Evolutionary conservation across 2,113 vertebrate species (phyloP), one percentile per base, ranked within the genome.

Genomic region (Hucho hucho): DNA sequence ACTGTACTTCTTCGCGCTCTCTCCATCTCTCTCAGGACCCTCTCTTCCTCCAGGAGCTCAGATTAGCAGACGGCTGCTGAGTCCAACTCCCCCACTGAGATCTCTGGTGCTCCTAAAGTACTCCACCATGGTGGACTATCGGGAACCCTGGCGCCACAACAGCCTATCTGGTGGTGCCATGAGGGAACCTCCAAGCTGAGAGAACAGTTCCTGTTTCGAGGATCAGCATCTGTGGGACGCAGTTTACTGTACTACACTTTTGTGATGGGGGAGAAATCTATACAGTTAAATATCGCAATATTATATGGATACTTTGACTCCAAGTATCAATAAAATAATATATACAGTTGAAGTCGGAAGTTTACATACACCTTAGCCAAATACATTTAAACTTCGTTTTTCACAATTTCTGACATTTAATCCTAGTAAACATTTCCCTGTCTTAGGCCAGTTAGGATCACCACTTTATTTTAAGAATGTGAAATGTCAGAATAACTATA

Each of bases 11-110:
- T 43, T 43, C 9, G 9, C 24, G 64, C 26, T 64, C 37, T 73
- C 22, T 64, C 11, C 61, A 20, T 7, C 63, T 26, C 32, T 4
- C 18, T 7, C 32, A 26, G 63, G 46, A 6, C 24, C 14, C 73
- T 1, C 46, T 29, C 43, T 32, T 13, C 14, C 69, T 67, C 70
- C 73, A 70, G 25, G 77, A 86, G 79, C 65, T 72, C 47, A 74
- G 73, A 86, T 84, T 78, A 84, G 72, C 22, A 63, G 69, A 77
- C 24, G 73, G 83, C 78, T 80, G 83, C 74, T 79, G 81, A 77
- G 7, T 43, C 37, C 37, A 43, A 43, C 37, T 43, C 37, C 37
- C 37, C 6, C 37, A 7, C 76, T 72, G 73, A 64, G 20, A 73
- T 84, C 79, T 32, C 71, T 69, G n/a, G 24, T 69, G 13, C 29